A percentile compares a stretch with the other conserved stretches of the same genome.
Conservation (phyloP, 2,113 vertebrate genomes). For the Anoplopoma fimbria region DNA sequence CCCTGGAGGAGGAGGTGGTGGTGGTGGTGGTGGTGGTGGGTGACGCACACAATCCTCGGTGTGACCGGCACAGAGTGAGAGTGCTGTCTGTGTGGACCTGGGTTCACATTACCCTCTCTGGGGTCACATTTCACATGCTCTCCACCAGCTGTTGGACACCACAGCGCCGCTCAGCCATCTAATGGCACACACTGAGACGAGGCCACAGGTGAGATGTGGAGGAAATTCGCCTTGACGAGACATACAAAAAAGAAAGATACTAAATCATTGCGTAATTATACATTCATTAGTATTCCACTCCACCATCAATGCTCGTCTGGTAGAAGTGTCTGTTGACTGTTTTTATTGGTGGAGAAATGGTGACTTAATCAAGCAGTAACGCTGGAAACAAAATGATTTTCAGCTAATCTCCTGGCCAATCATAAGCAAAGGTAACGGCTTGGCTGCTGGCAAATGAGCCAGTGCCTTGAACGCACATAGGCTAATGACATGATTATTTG, state of each 20-base stretch:
- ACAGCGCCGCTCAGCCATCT: constrained; percentile 11
- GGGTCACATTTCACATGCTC: constrained; percentile 66
- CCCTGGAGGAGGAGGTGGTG: too few species aligned
- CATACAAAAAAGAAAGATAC: neutral
- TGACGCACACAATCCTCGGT: constrained; percentile 41
- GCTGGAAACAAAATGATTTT: constrained; percentile 75
- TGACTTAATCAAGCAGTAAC: constrained; percentile 77
- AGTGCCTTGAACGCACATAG: constrained; percentile 52
- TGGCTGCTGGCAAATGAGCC: constrained; percentile 76
- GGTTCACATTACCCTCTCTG: constrained; percentile 59
- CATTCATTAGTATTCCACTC: constrained; percentile 57
- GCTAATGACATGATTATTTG: constrained; percentile 81
- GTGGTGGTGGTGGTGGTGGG: constrained; percentile 19
- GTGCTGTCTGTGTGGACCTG: constrained; percentile 43
- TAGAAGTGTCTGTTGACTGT: constrained; percentile 50
- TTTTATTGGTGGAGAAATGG: constrained; percentile 59
- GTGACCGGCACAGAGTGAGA: constrained; percentile 18
- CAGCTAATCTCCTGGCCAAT: constrained; percentile 78
- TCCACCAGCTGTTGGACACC: constrained; percentile 35
- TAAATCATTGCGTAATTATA: constrained; percentile 9
- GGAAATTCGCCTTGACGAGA: constrained; percentile 9
- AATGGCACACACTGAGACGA: constrained; percentile 41
- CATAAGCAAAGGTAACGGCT: constrained; percentile 75
- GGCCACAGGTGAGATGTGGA: constrained; percentile 28
- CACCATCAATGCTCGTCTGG: constrained; percentile 5